Conservation (phyloP, 2,113 vertebrate genomes). For the Ginglymostoma cirratum region DNA sequence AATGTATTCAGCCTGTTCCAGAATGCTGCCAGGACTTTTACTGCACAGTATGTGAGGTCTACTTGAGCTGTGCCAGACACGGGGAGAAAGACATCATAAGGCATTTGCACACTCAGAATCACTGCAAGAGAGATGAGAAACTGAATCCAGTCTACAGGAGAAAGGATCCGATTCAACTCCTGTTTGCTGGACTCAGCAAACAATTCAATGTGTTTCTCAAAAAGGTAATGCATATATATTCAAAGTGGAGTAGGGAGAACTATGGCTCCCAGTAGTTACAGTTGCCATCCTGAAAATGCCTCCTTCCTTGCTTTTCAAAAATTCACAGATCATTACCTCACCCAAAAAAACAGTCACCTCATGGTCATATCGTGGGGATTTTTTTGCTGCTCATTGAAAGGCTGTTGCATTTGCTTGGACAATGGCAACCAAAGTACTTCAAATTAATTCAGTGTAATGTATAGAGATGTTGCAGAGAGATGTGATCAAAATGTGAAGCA, state of each 20-base stretch:
- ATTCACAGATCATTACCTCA: background rate
- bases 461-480: background rate
- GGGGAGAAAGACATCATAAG: conserved; percentile 27
- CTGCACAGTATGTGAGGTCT: background rate
- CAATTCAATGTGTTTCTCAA: background rate
- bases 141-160: conserved; percentile 5
- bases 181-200: background rate
- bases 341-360: background rate
- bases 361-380: background rate
- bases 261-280: too few relatives aligned
- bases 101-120: background rate
- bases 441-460: background rate
- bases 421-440: background rate
- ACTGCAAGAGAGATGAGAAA: background rate
- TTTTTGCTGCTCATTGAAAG: background rate
- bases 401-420: background rate
- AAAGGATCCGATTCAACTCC: background rate
- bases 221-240: background rate
- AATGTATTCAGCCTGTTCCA: background rate
- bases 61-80: background rate
- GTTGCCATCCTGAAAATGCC: too few relatives aligned
- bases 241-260: background rate
- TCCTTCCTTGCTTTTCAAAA: background rate
- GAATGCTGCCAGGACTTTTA: conserved; percentile 10
- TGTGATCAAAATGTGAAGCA: background rate